A percentile compares a stretch with the other conserved stretches of the same genome.
These are phyloP conservation scores for Eristalis pertinax DNA, from an alignment of 2,888 invertebrate genomes.

Conservation along the genomic window DNA sequence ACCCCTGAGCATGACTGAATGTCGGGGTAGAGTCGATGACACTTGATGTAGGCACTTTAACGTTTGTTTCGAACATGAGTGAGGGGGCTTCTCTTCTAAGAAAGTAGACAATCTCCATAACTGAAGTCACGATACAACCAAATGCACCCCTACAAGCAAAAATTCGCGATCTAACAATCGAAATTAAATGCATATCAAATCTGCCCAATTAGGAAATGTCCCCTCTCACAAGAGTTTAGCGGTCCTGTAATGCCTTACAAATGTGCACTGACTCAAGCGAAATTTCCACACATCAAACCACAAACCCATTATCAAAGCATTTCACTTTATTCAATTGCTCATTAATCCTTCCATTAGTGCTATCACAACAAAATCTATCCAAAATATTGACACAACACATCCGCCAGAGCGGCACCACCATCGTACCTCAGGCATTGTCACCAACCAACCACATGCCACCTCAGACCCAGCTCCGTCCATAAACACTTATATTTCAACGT, in stretches of 20 bases:
- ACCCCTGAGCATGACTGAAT: no score
- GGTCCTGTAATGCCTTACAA: background rate
- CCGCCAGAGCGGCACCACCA: background rate
- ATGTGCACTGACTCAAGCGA: background rate
- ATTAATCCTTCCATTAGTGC: constrained; percentile 57
- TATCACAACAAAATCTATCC: constrained; percentile 42
- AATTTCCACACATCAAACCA: constrained; percentile 1
- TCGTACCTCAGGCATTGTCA: constrained; percentile 2
- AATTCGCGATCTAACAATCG: background rate
- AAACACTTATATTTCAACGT: constrained; percentile 46
- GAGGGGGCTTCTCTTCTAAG: no score
- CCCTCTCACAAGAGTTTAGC: background rate
- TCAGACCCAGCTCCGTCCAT: background rate
- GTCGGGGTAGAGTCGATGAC: no score
- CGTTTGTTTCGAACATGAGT: no score
- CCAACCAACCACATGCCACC: background rate
- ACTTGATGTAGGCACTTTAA: no score
- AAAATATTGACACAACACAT: constrained; percentile 60
- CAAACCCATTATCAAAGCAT: constrained; percentile 18
- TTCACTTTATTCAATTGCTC: constrained; percentile 19
- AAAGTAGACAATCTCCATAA: no score
- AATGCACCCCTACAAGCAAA: no score
- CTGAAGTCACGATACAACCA: no score
- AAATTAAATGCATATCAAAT: background rate
- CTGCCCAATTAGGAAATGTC: background rate